Conservation (phyloP, 2,797 vertebrate genomes). For the Scyliorhinus canicula region DNA sequence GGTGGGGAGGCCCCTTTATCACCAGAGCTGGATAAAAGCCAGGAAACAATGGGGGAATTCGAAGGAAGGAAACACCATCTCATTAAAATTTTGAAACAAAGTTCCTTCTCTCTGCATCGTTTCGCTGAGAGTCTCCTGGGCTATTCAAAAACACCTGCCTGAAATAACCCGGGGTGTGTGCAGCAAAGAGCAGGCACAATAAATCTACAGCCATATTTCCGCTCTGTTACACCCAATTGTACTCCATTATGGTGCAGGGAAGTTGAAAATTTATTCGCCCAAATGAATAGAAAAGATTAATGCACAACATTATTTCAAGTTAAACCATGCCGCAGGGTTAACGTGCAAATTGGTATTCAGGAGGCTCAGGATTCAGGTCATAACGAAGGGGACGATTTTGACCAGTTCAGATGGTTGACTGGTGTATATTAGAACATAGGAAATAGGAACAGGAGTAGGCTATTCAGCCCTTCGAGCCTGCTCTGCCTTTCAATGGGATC, state of each 20-base stretch:
- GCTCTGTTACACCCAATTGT: not conserved
- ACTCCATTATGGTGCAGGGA: not conserved
- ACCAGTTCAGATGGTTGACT: not conserved
- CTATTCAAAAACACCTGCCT: constrained; percentile 12
- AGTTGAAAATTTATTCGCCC: not conserved
- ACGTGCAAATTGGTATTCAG: not conserved
- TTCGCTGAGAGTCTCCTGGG: not conserved
- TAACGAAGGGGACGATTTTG: not conserved
- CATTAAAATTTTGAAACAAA: constrained; percentile 23
- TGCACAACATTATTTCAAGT: not conserved
- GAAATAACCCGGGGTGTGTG: not conserved
- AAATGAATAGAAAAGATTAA: not conserved
- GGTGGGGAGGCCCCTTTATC: not conserved
- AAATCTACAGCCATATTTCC: not conserved
- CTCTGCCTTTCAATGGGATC: not conserved
- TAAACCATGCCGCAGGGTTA: not conserved
- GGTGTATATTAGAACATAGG: not conserved
- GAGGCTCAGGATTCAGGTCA: not conserved
- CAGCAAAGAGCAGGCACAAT: not conserved
- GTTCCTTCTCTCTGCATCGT: not conserved
- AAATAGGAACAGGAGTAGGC: not conserved
- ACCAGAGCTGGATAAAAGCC: not conserved
- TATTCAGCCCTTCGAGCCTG: not conserved
- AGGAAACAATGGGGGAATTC: constrained; percentile 5
- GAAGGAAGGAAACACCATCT: not conserved